Conservation (phyloP, 2,797 vertebrate species). For the Lophotriccus pileatus region DNA sequence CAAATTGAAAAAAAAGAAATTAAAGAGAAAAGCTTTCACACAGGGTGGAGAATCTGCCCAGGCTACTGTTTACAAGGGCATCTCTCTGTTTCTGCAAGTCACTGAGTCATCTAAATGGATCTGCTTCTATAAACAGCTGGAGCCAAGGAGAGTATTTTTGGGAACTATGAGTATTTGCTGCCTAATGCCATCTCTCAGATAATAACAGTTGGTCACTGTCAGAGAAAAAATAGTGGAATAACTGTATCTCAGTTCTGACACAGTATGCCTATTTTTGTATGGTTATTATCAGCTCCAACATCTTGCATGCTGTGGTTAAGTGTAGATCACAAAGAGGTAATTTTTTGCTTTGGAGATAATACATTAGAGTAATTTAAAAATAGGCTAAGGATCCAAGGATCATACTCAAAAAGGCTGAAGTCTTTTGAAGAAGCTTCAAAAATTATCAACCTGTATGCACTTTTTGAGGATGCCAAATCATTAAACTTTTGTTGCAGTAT, state of each 20-base stretch:
- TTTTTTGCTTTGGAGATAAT: background rate
- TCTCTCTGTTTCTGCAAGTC: background rate
- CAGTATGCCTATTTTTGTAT: background rate
- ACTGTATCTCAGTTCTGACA: background rate
- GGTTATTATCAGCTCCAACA: background rate
- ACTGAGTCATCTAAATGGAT: background rate
- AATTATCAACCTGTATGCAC: background rate
- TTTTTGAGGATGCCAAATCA: background rate
- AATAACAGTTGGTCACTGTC: background rate
- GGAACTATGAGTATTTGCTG: background rate
- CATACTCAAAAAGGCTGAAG: background rate
- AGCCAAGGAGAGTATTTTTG: background rate
- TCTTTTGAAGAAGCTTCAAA: background rate
- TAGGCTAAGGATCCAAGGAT: background rate
- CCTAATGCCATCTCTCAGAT: background rate
- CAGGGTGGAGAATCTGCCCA: background rate
- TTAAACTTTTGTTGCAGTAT: background rate
- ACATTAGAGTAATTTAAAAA: constrained; percentile 2
- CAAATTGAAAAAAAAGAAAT: background rate
- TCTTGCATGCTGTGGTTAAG: background rate
- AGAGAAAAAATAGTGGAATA: background rate
- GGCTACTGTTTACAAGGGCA: background rate
- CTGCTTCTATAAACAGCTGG: background rate
- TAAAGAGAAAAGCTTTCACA: background rate
- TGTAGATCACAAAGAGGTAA: background rate